Base-by-base conservation (phyloP, 1,140 invertebrate genomes). In the Leptopilina clavipes region DNA sequence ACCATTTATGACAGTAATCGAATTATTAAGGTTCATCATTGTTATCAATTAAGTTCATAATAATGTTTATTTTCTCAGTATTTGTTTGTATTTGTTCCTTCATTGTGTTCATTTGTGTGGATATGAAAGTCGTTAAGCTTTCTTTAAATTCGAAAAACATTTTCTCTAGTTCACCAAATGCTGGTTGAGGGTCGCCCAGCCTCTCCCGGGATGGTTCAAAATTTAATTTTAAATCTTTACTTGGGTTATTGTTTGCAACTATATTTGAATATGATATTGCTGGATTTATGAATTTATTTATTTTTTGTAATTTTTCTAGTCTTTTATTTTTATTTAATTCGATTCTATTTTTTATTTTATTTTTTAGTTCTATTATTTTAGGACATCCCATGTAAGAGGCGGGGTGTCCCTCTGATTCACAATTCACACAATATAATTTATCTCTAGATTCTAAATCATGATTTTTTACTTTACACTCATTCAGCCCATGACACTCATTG, bases 381-480 rank as follows among this genome's bases (percentile, higher is more conserved):
- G 76, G 72, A 18, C 78, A 82, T 19, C 79, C 81, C 75, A n/a
- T 65, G 48, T 78, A 81, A 0, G 77, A 79, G 0, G 77, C 81
- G 0, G 76, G 74, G 59, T 79, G 82, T 0, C 76, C 76, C 11
- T n/a, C 40, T 18, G 76, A 11, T 14, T 71, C 40, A n/a, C 80
- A 81, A 22, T 78, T 79, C 0, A 74, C 75, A 17, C 78, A 83
- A 11, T 65, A 71, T n/a, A 7, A 78, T 18, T 19, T 6, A 7
- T 70, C 14, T 74, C 72, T 78, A 1, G 14, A 10, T 18, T 56
- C 19, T 0, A 74, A n/a, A n/a, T n/a, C n/a, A n/a, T n/a, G n/a
- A n/a, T n/a, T n/a, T n/a, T n/a, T n/a, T n/a, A n/a, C 11, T 12
- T 22, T 45, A 40, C 80, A 79, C 70, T 79, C 22, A 0, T 74